Conservation (phyloP, 2,888 invertebrate species). For the Phaedon cochleariae region DNA sequence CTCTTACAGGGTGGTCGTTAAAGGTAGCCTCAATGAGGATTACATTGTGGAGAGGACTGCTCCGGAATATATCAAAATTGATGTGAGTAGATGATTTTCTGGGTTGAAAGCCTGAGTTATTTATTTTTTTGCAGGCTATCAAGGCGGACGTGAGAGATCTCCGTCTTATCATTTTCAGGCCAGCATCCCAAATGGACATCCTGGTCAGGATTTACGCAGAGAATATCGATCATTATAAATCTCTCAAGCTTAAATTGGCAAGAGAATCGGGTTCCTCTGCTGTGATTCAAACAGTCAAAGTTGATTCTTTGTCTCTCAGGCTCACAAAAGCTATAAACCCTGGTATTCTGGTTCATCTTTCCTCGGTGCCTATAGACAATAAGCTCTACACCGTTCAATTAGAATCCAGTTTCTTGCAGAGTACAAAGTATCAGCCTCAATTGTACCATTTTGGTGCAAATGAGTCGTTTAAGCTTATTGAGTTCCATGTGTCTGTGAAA, state of each 20-base stretch:
- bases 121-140: slow-evolving; percentile 53
- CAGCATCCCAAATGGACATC: slow-evolving; percentile 78
- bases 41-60: slow-evolving; percentile 64
- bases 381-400: slow-evolving; percentile 80
- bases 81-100: slow-evolving; percentile 55
- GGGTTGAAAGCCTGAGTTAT: neutral
- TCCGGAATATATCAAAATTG: slow-evolving; percentile 62
- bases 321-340: slow-evolving; percentile 66
- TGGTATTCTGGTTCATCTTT: slow-evolving; percentile 73
- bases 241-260: slow-evolving; percentile 74
- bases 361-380: slow-evolving; percentile 82
- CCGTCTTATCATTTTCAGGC: slow-evolving; percentile 78
- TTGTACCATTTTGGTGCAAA: slow-evolving; percentile 81
- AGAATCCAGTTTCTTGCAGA: slow-evolving; percentile 77
- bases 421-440: slow-evolving; percentile 67
- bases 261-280: slow-evolving; percentile 74
- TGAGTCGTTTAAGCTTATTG: slow-evolving; percentile 77
- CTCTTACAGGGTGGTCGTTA: slow-evolving; percentile 64
- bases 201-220: slow-evolving; percentile 75
- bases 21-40: slow-evolving; percentile 49
- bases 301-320: slow-evolving; percentile 65
- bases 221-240: slow-evolving; percentile 76
- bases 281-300: slow-evolving; percentile 70
- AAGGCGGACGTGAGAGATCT: slow-evolving; percentile 74
- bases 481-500: slow-evolving; percentile 70